phyloP scores from a whole-genome alignment of 2,888 invertebrate genomes.

The Aporophyla lueneburgensis region DNA sequence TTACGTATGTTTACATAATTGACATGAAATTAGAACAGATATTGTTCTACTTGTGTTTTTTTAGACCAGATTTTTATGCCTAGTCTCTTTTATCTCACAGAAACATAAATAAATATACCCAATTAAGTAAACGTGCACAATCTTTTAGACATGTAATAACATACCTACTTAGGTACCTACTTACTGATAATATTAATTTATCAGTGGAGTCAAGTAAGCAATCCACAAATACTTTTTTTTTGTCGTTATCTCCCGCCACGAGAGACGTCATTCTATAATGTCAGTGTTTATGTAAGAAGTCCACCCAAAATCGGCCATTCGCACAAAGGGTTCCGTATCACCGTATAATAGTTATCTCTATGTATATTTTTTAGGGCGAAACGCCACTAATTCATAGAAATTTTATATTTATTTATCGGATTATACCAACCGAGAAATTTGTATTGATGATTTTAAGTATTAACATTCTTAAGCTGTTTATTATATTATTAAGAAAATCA shows the following conservation, averaged over 20 bases:
- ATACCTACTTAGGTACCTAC: background rate
- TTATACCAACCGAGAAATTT: too few species aligned
- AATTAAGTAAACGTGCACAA: background rate
- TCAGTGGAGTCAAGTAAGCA: conserved; percentile 21
- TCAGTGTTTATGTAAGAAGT: background rate
- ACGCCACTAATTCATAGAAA: too few species aligned
- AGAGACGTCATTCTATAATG: background rate
- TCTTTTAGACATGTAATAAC: background rate
- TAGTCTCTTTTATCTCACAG: too few species aligned
- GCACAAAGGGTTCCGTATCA: too few species aligned
- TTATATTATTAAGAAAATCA: too few species aligned
- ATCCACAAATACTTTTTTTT: background rate
- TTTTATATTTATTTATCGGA: too few species aligned
- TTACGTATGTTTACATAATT: background rate
- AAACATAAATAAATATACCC: background rate
- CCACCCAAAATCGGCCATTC: background rate
- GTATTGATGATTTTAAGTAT: too few species aligned
- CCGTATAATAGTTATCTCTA: too few species aligned
- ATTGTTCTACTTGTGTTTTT: too few species aligned
- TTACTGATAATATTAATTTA: conserved; percentile 16
- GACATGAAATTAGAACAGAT: background rate
- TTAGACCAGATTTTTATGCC: too few species aligned
- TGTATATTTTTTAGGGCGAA: too few species aligned
- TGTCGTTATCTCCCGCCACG: conserved; percentile 4
- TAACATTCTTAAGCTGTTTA: too few species aligned